Percentiles rank a stretch among this genome's conserved stretches.
Conservation (phyloP, 2,113 vertebrate species). For the Malurus cyaneus region DNA sequence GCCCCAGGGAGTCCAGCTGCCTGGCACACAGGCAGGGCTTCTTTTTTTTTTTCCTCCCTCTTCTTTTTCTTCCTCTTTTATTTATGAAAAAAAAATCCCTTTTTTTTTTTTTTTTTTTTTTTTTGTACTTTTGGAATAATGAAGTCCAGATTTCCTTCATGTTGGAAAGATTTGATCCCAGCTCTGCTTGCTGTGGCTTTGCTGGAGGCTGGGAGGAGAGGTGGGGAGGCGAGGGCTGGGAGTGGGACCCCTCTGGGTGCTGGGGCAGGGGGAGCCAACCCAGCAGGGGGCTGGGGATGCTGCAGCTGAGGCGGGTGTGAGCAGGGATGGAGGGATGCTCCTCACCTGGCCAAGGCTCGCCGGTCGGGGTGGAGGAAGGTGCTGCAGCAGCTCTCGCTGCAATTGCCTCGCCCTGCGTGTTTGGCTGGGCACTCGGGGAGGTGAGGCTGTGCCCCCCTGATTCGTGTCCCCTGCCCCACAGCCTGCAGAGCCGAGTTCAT, state of each 20-base stretch:
- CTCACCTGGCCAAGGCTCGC: not conserved
- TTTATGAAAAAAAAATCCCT: not conserved
- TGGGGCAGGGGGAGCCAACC: not conserved
- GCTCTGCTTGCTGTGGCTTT: slow-evolving; percentile 32
- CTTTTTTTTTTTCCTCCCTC: not conserved
- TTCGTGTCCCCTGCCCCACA: not conserved
- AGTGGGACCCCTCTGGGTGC: not conserved
- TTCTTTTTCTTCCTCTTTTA: slow-evolving; percentile 19
- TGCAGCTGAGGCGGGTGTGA: not conserved
- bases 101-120: not conserved
- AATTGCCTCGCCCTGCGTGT: not conserved
- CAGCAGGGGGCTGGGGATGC: not conserved
- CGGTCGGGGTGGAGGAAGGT: not conserved
- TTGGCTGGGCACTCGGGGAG: not conserved
- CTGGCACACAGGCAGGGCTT: slow-evolving; percentile 45
- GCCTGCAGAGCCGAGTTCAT: not conserved
- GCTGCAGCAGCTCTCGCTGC: rapidly evolving
- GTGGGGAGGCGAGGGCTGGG: not conserved
- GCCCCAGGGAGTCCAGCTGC: slow-evolving; percentile 56
- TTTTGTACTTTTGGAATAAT: slow-evolving; percentile 50
- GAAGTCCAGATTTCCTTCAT: slow-evolving; percentile 64
- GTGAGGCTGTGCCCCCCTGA: not conserved
- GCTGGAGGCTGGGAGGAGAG: slow-evolving; percentile 45
- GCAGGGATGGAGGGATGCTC: not conserved
- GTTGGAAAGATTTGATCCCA: slow-evolving; percentile 55